Evolutionary conservation across 2,888 invertebrate genomes (phyloP), one percentile per base, ranked within the genome.

Genomic region (Himalopsyche tibetana): DNA sequence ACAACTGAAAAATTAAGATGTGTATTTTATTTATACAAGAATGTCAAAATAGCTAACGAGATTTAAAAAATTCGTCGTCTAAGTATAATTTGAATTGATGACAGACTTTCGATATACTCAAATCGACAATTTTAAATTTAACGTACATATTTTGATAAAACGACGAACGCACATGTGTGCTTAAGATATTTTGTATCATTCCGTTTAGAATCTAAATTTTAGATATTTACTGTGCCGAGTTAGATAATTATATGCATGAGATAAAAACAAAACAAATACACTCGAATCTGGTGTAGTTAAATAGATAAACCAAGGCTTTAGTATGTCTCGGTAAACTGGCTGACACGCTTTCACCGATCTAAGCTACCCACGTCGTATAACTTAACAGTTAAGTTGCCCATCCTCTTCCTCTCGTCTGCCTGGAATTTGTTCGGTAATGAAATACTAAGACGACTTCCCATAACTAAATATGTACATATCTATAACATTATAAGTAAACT

Each of bases 301-400:
- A 74, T 74, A 74, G 74, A 74, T 74, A 74, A 74, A 74, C 74
- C 74, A 74, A 74, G 74, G 38, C 74, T 74, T 74, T 74, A 36
- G 74, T 74, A 74, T 15, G 36, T 74, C 74, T 74, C 36, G 15
- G 74, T 74, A 74, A 74, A 74, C 74, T 74, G 74, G 74, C 74
- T 74, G 74, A 74, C 74, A 74, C 74, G 74, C 74, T 74, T 74
- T 74, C 74, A 74, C 74, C 74, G 38, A 74, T 74, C 38, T 74
- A 74, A 74, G 38, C 74, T 74, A 36, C 74, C 74, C 74, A 74
- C 74, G 74, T 74, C 19, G 19, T 74, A 28, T 38, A 74, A 74
- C 74, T 74, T 74, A 28, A 74, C 74, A 74, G 74, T 74, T 74
- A 74, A 74, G 74, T 74, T 74, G 74, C 74, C 74, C 74, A 74